phyloP scores from a whole-genome alignment of 1,140 invertebrate genomes.

The Apocrypta bakeri region DNA sequence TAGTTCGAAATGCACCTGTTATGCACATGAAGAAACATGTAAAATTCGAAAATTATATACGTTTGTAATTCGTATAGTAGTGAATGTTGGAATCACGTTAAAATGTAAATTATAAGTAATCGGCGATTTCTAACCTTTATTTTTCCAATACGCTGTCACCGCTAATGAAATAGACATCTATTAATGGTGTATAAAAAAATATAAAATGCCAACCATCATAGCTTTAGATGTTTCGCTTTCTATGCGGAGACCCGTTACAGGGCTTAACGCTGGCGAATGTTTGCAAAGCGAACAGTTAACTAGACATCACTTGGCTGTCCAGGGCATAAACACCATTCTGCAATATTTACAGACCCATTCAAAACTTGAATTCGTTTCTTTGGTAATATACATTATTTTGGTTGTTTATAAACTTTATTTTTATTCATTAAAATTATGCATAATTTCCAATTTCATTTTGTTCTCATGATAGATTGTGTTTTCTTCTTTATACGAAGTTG shows the following conservation, averaged over 20 bases:
- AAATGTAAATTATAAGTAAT: too few species aligned
- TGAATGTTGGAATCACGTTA: too few species aligned
- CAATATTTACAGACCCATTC: slow-evolving; percentile 88
- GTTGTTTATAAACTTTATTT: too few species aligned
- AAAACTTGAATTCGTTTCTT: slow-evolving; percentile 93
- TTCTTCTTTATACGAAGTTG: slow-evolving; percentile 86
- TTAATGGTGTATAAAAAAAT: background rate
- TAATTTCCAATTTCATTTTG: slow-evolving; percentile 25
- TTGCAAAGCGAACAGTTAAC: slow-evolving; percentile 71
- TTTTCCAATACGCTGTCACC: too few species aligned
- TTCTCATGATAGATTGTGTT: slow-evolving; percentile 83
- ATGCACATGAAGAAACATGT: too few species aligned
- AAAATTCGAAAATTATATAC: too few species aligned
- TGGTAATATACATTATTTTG: too few species aligned
- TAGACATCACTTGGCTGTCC: slow-evolving; percentile 84
- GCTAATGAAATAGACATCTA: too few species aligned
- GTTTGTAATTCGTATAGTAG: too few species aligned
- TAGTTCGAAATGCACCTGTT: too few species aligned
- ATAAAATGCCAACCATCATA: slow-evolving; percentile 86
- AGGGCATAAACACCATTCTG: slow-evolving; percentile 89
- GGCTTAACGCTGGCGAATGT: slow-evolving; percentile 74
- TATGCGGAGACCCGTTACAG: slow-evolving; percentile 80
- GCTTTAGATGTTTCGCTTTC: slow-evolving; percentile 86
- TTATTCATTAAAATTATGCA: slow-evolving; percentile 25
- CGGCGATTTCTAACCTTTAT: background rate